Evolutionary conservation across 1,140 invertebrate species (phyloP).

Genomic region (Mercenaria mercenaria): DNA sequence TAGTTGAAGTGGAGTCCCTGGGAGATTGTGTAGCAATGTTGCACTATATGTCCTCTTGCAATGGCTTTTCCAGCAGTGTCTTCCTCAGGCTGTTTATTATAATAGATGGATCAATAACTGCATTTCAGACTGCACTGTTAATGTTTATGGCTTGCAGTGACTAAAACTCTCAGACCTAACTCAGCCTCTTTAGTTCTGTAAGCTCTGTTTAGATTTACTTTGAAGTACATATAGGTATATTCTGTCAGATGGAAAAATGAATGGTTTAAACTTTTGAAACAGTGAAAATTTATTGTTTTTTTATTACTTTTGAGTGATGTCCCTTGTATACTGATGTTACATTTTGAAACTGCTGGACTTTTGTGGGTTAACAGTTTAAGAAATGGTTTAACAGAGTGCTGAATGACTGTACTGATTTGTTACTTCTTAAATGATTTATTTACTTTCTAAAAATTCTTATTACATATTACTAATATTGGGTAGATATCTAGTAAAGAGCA

Average conservation of each 20-base stretch:
- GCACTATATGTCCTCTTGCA: conserved; percentile 3
- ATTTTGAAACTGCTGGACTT: background rate
- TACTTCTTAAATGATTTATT: too few species aligned
- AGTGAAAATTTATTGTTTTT: background rate
- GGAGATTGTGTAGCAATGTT: conserved; percentile 6
- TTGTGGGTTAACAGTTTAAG: too few species aligned
- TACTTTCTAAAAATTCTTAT: too few species aligned
- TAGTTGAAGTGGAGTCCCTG: conserved; percentile 10
- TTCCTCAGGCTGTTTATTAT: conserved; percentile 19
- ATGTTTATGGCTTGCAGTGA: background rate
- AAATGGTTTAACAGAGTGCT: too few species aligned
- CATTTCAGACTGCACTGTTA: conserved; percentile 13
- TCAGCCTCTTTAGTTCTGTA: background rate
- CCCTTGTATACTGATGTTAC: background rate
- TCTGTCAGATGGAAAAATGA: too few species aligned
- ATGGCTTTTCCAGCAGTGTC: conserved; percentile 55
- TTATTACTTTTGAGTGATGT: background rate
- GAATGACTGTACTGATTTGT: too few species aligned
- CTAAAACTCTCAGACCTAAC: background rate
- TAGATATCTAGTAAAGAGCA: too few species aligned
- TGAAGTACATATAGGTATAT: too few species aligned
- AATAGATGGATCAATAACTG: conserved; percentile 23
- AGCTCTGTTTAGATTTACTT: too few species aligned
- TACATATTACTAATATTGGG: too few species aligned
- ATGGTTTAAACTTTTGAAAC: background rate